A percentile compares a stretch with the other conserved stretches of the same genome.
phyloP scores from a whole-genome alignment of 2,113 vertebrate genomes.

The Perca flavescens region DNA sequence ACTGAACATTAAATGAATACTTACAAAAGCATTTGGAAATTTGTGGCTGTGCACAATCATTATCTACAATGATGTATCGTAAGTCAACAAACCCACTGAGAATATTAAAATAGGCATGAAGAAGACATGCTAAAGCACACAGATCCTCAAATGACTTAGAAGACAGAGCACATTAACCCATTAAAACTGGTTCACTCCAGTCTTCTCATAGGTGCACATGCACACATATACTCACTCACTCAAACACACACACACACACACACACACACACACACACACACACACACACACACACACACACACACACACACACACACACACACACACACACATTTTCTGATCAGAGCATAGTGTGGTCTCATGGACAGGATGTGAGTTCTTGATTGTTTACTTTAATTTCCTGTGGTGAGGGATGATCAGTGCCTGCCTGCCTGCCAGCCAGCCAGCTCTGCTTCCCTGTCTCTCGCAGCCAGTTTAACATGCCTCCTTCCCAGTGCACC shows the following conservation, averaged over 20 bases:
- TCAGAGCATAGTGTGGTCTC: constrained; percentile 69
- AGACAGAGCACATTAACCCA: not conserved
- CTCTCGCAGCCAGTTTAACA: constrained; percentile 56
- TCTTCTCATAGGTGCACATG: constrained; percentile 26
- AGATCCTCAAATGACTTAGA: not conserved
- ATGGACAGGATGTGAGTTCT: constrained; percentile 79
- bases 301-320: constrained; percentile 36
- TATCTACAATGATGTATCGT: not conserved
- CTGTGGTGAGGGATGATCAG: constrained; percentile 79
- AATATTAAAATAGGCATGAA: not conserved
- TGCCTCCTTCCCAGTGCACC: constrained; percentile 49
- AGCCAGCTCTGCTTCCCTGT: constrained; percentile 53
- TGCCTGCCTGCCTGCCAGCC: constrained; percentile 61
- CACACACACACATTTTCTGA: constrained; percentile 47
- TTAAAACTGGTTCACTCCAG: constrained; percentile 20
- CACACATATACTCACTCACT: constrained; percentile 17
- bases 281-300: constrained; percentile 11
- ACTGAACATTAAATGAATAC: not conserved
- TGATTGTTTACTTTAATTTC: constrained; percentile 86
- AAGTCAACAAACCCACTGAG: not conserved
- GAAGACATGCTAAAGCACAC: not conserved
- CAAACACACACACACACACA: constrained; percentile 21
- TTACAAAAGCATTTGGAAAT: not conserved
- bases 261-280: constrained; percentile 35
- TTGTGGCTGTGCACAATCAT: not conserved